These are phyloP conservation scores for Hesperia comma DNA, from an alignment of 2,888 invertebrate species.

Conservation along the genomic window DNA sequence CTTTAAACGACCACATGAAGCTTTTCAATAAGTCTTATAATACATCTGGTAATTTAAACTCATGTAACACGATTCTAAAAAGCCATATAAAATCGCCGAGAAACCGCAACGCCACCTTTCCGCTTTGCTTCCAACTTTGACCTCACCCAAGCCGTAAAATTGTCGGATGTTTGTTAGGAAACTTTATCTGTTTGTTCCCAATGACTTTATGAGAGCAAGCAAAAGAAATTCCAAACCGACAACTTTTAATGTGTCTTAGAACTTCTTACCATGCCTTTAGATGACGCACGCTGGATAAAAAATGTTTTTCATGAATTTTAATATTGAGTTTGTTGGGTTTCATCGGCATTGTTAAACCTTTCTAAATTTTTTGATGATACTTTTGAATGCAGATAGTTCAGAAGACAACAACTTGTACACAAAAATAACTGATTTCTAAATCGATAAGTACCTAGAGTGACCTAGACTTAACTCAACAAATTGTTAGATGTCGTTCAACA, in stretches of 20 bases:
- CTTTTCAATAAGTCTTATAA: too few species aligned
- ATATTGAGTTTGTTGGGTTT: not conserved
- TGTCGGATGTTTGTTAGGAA: conserved; percentile 34
- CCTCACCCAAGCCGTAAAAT: conserved; percentile 31
- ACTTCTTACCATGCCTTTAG: conserved; percentile 26
- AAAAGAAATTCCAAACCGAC: conserved; percentile 29
- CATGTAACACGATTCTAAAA: not conserved
- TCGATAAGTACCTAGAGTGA: too few species aligned
- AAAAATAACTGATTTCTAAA: too few species aligned
- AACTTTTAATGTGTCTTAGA: conserved; percentile 32
- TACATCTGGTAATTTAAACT: not conserved
- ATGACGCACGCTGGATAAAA: conserved; percentile 11
- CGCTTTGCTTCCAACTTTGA: conserved; percentile 22
- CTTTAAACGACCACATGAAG: too few species aligned
- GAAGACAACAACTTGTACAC: too few species aligned
- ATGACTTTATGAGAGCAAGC: conserved; percentile 31
- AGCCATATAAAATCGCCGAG: conserved; percentile 18
- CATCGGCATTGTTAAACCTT: too few species aligned
- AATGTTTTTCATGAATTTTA: conserved; percentile 13
- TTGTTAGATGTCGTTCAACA: too few species aligned
- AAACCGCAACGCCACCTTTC: conserved; percentile 18
- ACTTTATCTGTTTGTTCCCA: conserved; percentile 37
- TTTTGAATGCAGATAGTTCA: too few species aligned
- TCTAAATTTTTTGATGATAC: too few species aligned
- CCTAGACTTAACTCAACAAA: too few species aligned